Base-by-base conservation (phyloP, 2,888 invertebrate species). In the Drosophila borborema region DNA sequence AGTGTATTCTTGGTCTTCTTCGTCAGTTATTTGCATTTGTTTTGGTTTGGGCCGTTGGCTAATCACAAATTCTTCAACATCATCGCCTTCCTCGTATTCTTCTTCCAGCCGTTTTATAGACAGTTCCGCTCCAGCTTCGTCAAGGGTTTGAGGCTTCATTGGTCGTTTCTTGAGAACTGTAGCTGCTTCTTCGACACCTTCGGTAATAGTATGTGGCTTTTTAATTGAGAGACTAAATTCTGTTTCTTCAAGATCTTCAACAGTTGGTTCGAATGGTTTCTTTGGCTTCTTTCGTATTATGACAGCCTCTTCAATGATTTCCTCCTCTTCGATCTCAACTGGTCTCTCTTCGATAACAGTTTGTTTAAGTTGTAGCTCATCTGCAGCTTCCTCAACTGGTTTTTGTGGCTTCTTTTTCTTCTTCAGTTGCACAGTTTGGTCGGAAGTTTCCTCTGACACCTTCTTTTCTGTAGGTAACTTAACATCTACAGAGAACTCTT, bases 1-100 rank as follows among this genome's bases (percentile, higher is more conserved):
- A 0, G 96, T 97, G 31, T 96, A 94, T 92, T 95, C 95, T 91
- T 95, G 95, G 53, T 95, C 94, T 71, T 94, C 94, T 89, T 95
- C 95, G 90, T 95, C 95, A 92, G 94, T 81, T 92, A 91, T 92
- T 92, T 90, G 93, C 83, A 78, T 91, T 78, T 55, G 93, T 90
- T 94, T 94, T 6, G 94, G 94, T 55, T 94, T 94, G 72, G 94
- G 93, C 58, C 94, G 94, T 85, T 94, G 85, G 14, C 87, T 79
- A 8, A 95, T 91, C 5, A 94, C 93, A 71, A 94, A 94, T 86
- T 95, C 94, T 86, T 94, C 94, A 23, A 94, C 82, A 78, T 94
- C 94, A 67, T 94, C 94, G 2, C 91, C 92, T 55, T 92, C 93
- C 74, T 94, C 90, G 56, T 90, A 92, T 72, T 91, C 92, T 54